phyloP scores from a whole-genome alignment of 2,113 vertebrate species.

The Eubucco bourcierii region DNA sequence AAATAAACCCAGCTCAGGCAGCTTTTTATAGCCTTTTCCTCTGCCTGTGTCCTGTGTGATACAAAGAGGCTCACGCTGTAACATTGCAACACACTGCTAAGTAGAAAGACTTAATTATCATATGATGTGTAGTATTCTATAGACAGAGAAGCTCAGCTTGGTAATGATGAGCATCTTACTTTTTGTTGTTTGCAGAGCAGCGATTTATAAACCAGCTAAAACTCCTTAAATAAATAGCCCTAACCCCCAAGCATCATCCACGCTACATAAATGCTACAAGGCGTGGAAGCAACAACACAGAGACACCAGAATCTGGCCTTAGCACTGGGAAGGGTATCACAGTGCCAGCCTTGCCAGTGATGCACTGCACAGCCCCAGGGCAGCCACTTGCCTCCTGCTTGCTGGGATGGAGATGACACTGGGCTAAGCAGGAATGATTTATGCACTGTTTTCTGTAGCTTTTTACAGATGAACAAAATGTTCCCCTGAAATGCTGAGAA shows the following conservation, averaged over 20 bases:
- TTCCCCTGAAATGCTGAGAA: neutral
- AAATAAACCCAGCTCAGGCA: conserved; percentile 19
- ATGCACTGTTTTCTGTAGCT: neutral
- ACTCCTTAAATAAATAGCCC: neutral
- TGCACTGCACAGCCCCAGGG: neutral
- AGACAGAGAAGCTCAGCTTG: neutral
- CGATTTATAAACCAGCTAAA: neutral
- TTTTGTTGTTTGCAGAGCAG: neutral
- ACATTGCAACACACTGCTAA: neutral
- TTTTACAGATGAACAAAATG: neutral
- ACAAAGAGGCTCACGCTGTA: neutral
- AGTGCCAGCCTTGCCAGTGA: neutral
- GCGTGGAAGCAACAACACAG: neutral
- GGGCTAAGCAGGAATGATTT: neutral
- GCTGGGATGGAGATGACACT: neutral
- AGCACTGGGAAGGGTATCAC: fast-evolving
- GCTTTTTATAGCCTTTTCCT: conserved; percentile 27
- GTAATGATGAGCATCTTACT: neutral
- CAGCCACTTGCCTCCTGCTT: neutral
- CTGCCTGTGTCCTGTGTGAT: neutral
- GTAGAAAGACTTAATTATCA: neutral
- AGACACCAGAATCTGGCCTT: neutral
- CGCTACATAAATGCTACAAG: neutral
- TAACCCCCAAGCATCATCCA: neutral
- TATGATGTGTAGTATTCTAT: neutral